Conservation (phyloP, 2,888 invertebrate genomes). For the Poecilobothrus nobilitatus region DNA sequence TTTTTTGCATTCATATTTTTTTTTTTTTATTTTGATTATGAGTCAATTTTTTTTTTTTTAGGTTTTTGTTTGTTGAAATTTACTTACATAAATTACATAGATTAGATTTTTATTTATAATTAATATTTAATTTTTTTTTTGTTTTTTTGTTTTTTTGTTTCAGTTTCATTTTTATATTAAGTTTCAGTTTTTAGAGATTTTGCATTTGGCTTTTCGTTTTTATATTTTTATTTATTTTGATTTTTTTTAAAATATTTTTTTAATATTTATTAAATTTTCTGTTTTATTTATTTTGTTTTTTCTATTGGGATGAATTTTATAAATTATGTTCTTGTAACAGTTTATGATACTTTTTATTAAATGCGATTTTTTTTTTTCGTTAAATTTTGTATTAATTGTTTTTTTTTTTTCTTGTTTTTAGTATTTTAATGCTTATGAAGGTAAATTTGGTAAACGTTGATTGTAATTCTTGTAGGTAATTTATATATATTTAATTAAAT, state of each 20-base stretch:
- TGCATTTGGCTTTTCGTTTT: neutral
- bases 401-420: too few species aligned
- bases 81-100: neutral
- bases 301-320: neutral
- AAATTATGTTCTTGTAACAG: neutral
- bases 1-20: neutral
- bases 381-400: neutral
- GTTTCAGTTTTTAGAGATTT: slow-evolving; percentile 3
- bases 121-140: too few species aligned
- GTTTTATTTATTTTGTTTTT: neutral
- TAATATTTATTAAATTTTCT: neutral
- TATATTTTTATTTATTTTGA: neutral
- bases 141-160: neutral
- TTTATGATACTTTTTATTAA: neutral
- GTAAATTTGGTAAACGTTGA: neutral
- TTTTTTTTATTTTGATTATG: slow-evolving; percentile 1
- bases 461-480: neutral
- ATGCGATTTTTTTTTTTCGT: neutral
- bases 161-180: neutral
- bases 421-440: neutral
- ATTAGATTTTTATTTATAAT: too few species aligned
- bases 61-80: neutral
- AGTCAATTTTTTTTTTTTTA: neutral
- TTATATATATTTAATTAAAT: neutral
- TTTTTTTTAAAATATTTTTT: neutral